Evolutionary conservation across 2,888 invertebrate genomes (phyloP), one percentile per base, ranked within the genome.

Genomic region (Loripinus fragilis): DNA sequence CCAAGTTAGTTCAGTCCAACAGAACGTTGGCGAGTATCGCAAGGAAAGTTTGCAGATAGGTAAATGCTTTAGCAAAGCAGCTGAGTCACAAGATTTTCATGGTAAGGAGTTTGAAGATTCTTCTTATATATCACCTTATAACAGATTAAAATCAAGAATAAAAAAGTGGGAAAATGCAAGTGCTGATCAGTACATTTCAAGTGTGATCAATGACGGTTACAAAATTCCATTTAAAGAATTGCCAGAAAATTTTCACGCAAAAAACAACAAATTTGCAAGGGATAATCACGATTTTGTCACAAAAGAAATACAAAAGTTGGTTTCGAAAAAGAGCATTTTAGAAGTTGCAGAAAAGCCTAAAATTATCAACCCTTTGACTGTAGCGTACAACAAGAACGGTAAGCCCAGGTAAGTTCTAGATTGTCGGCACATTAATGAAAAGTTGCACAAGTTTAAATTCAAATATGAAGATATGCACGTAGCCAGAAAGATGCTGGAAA

Each of bases 401-500:
- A 68, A 68, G 30, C 45, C 68, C 5, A 68, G 68, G 25, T 20
- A 45, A 25, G 68, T 68, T 10, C 20, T 68, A 45, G 68, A 68
- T 68, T 68, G 68, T 25, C 15, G 68, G 7, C 2, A 68, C 28
- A 45, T 68, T 10, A 68, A 68, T 25, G 20, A 33, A 15, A 20
- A 28, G 15, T 25, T 68, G 10, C 45, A 42, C 20, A 28, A 8
- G n/a, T 68, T 68, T 20, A 68, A 41, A 41, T 68, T 45, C 23
- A 68, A 68, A n/a, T 68, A 68, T 45, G 68, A 68, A 68, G 68
- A 68, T 20, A 48, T 20, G n/a, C 25, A 33, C 2, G 28, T 52
- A n/a, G 71, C 71, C 12, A 28, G 55, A 30, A 3, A 25, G 3
- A 52, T 71, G 50, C 50, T 71, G 30, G 35, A 71, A 55, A 55